Evolutionary conservation across 2,888 invertebrate species (phyloP), one percentile per base, ranked within the genome.

Genomic region (Drosophila nr. medialis): DNA sequence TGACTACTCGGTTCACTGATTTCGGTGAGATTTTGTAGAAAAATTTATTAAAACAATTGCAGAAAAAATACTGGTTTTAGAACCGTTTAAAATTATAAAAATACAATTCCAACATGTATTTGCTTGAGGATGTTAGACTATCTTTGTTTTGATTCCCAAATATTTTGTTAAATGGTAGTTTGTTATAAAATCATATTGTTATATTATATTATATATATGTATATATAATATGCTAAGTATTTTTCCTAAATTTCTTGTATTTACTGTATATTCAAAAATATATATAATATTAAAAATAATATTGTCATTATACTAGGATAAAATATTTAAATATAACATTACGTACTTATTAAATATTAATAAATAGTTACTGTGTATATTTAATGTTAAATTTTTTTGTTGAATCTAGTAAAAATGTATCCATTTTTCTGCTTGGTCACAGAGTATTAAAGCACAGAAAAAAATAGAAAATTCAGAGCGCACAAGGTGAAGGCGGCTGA

Each of bases 401-500:
- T 7, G 8, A 15, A 36, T 24, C 11, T 34, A 10, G 10, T 34
- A 18, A 34, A 54, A n/a, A 54, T 59, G 18, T 30, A n/a, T 13
- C 27, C 21, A 1, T 4, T 30, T 54, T 8, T 10, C n/a, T 5
- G 3, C 1, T 3, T 15, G 2, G 1, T 5, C 10, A 11, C 21
- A 29, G 29, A 50, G 40, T 29, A 65, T 65, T 55, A 32, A 72
- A 61, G 55, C 38, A 15, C 40, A 54, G 13, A 38, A 62, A 72
- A 38, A 71, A 42, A 67, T 55, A 61, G 10, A 36, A 64, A 70
- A 58, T 64, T 61, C 58, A 72, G 66, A 70, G 72, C 49, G 78
- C 75, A 74, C 77, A 80, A 88, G 83, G 88, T 83, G 88, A 81
- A 81, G 81, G 83, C 72, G 75, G 71, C 69, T 74, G 74, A 75